These are phyloP conservation scores for Parasteatoda tepidariorum DNA, from an alignment of 1,140 invertebrate genomes.

Conservation along the genomic window DNA sequence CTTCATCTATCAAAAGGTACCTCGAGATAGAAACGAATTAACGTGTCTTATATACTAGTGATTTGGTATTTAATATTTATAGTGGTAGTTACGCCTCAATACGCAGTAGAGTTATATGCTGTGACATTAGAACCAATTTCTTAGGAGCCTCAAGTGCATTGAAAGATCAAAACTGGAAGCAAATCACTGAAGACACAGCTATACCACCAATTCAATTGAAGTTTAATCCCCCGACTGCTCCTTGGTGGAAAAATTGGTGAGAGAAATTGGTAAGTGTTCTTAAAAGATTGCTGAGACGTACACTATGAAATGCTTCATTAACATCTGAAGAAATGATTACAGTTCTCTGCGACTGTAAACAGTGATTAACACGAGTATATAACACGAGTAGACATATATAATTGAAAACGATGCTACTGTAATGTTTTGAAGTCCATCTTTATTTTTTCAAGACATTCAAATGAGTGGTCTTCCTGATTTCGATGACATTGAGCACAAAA, in stretches of 20 bases:
- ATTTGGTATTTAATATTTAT: too few species aligned
- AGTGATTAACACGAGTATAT: constrained; percentile 64
- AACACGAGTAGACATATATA: constrained; percentile 17
- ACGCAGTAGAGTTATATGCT: constrained; percentile 18
- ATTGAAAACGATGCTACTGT: constrained; percentile 27
- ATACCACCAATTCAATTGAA: constrained; percentile 26
- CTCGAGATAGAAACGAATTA: too few species aligned
- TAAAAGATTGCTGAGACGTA: neutral
- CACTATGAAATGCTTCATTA: constrained; percentile 6
- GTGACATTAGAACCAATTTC: constrained; percentile 57
- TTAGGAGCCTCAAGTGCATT: constrained; percentile 34
- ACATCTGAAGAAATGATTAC: constrained; percentile 32
- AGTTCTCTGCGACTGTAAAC: constrained; percentile 9
- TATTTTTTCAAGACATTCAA: constrained; percentile 3
- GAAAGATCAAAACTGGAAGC: constrained; percentile 17
- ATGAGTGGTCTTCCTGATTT: neutral
- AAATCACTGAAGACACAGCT: constrained; percentile 1
- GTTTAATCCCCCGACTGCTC: constrained; percentile 34
- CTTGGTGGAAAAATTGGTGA: constrained; percentile 19
- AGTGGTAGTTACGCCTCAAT: too few species aligned
- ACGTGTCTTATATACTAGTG: too few species aligned
- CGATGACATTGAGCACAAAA: constrained; percentile 5
- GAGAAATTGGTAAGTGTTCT: constrained; percentile 31
- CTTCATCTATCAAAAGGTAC: too few species aligned
- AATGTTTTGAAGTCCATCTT: neutral